These are phyloP conservation scores for Campoletis sonorensis DNA, from an alignment of 1,140 invertebrate genomes.

Conservation along the genomic window DNA sequence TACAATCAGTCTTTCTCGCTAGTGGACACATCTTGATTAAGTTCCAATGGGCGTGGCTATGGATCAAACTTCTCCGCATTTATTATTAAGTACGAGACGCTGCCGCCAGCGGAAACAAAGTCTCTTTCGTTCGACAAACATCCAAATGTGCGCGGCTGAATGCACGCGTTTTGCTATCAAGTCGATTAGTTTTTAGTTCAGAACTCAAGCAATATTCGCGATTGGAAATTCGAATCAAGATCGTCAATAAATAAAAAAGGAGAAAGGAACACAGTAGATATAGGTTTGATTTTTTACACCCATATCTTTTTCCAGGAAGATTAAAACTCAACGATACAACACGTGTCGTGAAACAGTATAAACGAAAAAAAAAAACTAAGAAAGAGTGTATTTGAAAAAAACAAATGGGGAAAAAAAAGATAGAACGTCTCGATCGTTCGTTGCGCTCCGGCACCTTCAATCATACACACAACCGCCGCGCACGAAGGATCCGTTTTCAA, in stretches of 20 bases:
- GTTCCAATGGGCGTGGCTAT: slow-evolving; percentile 56
- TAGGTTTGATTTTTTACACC: not conserved
- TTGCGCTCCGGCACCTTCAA: slow-evolving; percentile 17
- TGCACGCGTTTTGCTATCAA: not conserved
- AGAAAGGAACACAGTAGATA: too few species aligned
- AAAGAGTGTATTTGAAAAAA: not conserved
- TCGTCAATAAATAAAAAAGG: too few species aligned
- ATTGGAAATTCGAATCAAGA: too few species aligned
- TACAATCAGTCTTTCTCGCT: slow-evolving; percentile 17
- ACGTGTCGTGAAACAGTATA: not conserved
- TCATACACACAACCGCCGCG: not conserved
- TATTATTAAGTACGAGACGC: slow-evolving; percentile 51
- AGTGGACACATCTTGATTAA: slow-evolving; percentile 49
- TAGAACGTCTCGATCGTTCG: not conserved
- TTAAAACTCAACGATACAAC: slow-evolving; percentile 25
- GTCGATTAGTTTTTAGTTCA: not conserved
- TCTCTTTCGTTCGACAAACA: not conserved
- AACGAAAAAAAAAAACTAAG: not conserved
- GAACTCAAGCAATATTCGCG: not conserved
- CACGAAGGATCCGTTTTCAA: slow-evolving; percentile 32
- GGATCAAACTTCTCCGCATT: slow-evolving; percentile 55
- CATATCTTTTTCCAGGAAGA: slow-evolving; percentile 29
- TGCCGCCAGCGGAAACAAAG: not conserved
- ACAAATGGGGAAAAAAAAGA: slow-evolving; percentile 13
- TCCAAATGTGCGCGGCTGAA: too few species aligned